A percentile compares a stretch with the other conserved stretches of the same genome.
Conservation (phyloP, 1,140 invertebrate genomes). For the Euschistus heros region DNA sequence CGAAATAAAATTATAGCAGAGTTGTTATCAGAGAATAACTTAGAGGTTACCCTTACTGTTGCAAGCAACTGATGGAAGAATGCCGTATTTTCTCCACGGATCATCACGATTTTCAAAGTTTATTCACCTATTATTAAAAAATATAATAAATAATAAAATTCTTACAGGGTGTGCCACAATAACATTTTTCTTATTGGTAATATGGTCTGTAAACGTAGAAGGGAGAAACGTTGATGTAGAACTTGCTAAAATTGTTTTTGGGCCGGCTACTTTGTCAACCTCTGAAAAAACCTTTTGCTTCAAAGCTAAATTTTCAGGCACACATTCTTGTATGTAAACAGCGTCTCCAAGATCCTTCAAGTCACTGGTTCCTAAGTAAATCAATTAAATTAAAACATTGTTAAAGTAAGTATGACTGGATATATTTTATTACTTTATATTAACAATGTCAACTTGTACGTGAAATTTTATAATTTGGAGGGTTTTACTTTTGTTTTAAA, state of each 20-base stretch:
- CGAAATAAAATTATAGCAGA: too few species aligned
- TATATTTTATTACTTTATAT: too few species aligned
- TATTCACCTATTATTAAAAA: not conserved
- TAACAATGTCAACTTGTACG: constrained; percentile 13
- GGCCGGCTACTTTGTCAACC: constrained; percentile 62
- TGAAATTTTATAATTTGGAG: too few species aligned
- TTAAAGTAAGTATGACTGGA: too few species aligned
- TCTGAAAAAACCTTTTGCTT: constrained; percentile 71
- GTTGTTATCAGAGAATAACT: too few species aligned
- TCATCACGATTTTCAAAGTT: too few species aligned
- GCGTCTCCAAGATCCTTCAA: constrained; percentile 57
- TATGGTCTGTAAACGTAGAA: constrained; percentile 67
- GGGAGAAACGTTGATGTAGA: constrained; percentile 85
- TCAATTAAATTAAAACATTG: too few species aligned
- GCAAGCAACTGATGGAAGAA: too few species aligned
- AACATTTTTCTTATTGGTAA: constrained; percentile 64
- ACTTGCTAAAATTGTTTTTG: constrained; percentile 68
- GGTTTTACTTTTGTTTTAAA: too few species aligned
- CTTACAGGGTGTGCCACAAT: constrained; percentile 80
- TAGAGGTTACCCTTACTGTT: too few species aligned
- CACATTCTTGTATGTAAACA: constrained; percentile 78
- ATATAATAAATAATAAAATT: constrained; percentile 1
- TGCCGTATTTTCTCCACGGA: too few species aligned
- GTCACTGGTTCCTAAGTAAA: constrained; percentile 47
- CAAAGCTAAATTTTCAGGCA: constrained; percentile 77